A percentile compares a stretch with the other conserved stretches of the same genome.
Conservation (phyloP, 2,113 vertebrate species). For the Podiceps cristatus region DNA sequence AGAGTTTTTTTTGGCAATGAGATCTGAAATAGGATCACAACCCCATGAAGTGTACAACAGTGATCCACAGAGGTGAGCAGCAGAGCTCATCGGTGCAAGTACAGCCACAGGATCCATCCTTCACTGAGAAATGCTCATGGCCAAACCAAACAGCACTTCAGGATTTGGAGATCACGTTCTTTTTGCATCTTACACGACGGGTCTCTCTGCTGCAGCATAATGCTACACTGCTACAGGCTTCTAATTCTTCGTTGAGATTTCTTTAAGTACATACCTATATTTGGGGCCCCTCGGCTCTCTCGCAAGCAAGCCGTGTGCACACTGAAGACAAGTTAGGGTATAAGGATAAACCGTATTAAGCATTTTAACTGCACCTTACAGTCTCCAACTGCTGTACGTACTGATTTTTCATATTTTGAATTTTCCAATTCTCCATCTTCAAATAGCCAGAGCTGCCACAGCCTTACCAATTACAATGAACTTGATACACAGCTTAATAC, state of each 20-base stretch:
- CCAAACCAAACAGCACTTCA: neutral
- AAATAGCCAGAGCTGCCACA: neutral
- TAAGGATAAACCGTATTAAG: neutral
- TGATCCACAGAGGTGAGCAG: neutral
- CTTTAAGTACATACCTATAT: rapidly evolving
- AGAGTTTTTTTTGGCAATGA: neutral
- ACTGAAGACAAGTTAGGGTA: neutral
- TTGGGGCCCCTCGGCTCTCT: neutral
- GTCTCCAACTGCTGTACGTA: neutral
- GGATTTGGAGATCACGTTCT: neutral
- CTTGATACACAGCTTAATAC: neutral
- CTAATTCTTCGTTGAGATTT: neutral
- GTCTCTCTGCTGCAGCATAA: neutral
- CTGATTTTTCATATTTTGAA: neutral
- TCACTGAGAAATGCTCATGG: neutral
- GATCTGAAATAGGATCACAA: neutral
- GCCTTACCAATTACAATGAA: neutral
- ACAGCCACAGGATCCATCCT: neutral
- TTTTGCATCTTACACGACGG: neutral
- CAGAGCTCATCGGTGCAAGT: neutral
- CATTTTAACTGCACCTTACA: neutral
- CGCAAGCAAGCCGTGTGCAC: neutral
- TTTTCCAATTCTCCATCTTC: neutral
- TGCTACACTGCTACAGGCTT: neutral
- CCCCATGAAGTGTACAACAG: rapidly evolving